A percentile compares a stretch with the other conserved stretches of the same genome.
Evolutionary conservation across 2,113 vertebrate genomes (phyloP).

Genomic region (Elgaria multicarinata): DNA sequence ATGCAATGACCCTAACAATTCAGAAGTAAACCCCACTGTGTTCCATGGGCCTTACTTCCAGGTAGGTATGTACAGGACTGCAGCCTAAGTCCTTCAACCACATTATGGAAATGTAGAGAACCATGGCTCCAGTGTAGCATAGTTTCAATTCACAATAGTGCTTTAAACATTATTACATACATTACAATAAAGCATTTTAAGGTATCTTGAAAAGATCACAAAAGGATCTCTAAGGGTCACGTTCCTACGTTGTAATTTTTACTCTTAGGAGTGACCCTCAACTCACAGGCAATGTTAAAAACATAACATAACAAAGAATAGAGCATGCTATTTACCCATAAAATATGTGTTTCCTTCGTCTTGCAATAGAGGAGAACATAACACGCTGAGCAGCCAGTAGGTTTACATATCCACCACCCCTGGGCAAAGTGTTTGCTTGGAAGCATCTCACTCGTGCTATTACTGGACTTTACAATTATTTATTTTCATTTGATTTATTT

Average conservation of each 20-base stretch:
- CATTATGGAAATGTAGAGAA: not conserved
- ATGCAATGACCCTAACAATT: not conserved
- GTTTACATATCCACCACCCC: not conserved
- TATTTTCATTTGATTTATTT: not conserved
- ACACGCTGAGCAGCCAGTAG: not conserved
- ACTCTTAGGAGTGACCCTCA: not conserved
- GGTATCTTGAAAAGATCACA: not conserved
- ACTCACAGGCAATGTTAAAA: not conserved
- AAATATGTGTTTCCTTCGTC: not conserved
- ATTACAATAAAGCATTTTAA: not conserved
- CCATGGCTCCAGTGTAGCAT: not conserved
- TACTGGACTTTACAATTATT: not conserved
- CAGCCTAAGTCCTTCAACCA: not conserved
- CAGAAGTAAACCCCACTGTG: too few species aligned
- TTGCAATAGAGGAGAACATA: not conserved
- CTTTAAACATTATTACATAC: not conserved
- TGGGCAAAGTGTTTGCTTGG: not conserved
- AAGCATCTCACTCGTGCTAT: not conserved
- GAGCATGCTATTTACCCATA: not conserved
- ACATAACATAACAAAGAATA: not conserved
- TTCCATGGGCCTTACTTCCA: too few species aligned
- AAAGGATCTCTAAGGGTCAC: not conserved
- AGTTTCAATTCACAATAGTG: not conserved
- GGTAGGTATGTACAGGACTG: not conserved
- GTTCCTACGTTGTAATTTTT: not conserved